Evolutionary conservation across 2,797 vertebrate genomes (phyloP).

Genomic region (Podarcis siculus): DNA sequence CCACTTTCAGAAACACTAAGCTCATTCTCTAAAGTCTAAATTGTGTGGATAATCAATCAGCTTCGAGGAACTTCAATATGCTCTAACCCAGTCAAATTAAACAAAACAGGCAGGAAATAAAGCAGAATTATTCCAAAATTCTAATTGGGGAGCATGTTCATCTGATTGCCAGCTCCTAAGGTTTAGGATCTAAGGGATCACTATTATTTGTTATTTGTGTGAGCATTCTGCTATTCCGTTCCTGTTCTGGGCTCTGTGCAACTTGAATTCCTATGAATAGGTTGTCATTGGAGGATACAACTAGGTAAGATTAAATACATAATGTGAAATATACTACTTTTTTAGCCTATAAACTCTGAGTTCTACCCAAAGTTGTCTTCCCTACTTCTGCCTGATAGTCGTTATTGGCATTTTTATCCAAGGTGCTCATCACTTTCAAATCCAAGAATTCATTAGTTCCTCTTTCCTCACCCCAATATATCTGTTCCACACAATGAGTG

Average conservation of each 20-base stretch:
- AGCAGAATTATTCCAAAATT: conserved; percentile 28
- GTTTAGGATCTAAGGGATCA: conserved; percentile 1
- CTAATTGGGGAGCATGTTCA: background rate
- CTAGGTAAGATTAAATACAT: background rate
- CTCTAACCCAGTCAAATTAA: background rate
- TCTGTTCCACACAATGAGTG: too few species aligned
- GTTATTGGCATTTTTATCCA: too few species aligned
- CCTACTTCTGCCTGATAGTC: background rate
- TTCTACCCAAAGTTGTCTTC: background rate
- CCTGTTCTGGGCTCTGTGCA: too few species aligned
- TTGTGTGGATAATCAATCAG: background rate
- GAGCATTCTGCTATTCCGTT: too few species aligned
- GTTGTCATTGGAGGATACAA: background rate
- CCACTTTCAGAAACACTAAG: background rate
- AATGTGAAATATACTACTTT: background rate
- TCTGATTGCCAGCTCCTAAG: conserved; percentile 33
- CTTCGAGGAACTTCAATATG: background rate
- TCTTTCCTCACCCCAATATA: too few species aligned
- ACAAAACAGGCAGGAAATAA: background rate
- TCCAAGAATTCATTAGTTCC: too few species aligned
- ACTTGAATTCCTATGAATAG: background rate
- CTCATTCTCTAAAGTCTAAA: conserved; percentile 17
- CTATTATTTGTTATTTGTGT: conserved; percentile 28
- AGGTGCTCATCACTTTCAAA: too few species aligned
- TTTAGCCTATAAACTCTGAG: background rate